A percentile compares a stretch with the other conserved stretches of the same genome.
phyloP scores from a whole-genome alignment of 2,113 vertebrate species.

The Camelus bactrianus region DNA sequence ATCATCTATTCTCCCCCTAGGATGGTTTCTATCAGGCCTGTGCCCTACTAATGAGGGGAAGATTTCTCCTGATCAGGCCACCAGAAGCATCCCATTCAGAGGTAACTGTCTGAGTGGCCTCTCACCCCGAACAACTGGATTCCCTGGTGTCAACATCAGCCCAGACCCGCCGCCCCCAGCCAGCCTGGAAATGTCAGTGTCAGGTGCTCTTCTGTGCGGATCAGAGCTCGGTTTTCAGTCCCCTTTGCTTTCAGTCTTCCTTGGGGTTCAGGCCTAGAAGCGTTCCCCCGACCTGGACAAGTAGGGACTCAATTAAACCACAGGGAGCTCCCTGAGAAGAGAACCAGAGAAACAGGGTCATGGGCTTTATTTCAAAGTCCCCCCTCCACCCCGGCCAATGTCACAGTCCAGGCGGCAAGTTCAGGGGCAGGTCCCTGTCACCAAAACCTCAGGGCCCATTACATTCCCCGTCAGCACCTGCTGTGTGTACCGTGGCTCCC shows the following conservation, averaged over 20 bases:
- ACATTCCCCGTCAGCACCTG: background rate
- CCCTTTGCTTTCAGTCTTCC: rapidly evolving
- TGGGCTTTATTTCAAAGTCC: background rate
- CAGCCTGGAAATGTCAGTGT: rapidly evolving
- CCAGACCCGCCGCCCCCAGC: background rate
- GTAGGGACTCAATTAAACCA: too few species aligned
- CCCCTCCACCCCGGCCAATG: background rate
- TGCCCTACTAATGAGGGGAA: background rate
- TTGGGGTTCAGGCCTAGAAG: background rate
- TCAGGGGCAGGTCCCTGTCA: background rate
- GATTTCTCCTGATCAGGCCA: background rate
- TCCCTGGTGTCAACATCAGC: background rate
- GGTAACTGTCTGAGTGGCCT: background rate
- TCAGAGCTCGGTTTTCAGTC: background rate
- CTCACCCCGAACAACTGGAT: background rate
- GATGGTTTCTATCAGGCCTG: background rate
- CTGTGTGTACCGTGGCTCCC: rapidly evolving
- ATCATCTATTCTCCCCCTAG: background rate
- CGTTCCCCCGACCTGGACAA: background rate
- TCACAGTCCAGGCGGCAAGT: background rate
- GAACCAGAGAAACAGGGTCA: background rate
- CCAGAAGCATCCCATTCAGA: background rate
- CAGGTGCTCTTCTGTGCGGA: rapidly evolving
- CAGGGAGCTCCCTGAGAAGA: background rate
- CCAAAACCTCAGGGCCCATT: background rate